phyloP scores from a whole-genome alignment of 2,797 vertebrate species.

The Urosaurus nigricauda region DNA sequence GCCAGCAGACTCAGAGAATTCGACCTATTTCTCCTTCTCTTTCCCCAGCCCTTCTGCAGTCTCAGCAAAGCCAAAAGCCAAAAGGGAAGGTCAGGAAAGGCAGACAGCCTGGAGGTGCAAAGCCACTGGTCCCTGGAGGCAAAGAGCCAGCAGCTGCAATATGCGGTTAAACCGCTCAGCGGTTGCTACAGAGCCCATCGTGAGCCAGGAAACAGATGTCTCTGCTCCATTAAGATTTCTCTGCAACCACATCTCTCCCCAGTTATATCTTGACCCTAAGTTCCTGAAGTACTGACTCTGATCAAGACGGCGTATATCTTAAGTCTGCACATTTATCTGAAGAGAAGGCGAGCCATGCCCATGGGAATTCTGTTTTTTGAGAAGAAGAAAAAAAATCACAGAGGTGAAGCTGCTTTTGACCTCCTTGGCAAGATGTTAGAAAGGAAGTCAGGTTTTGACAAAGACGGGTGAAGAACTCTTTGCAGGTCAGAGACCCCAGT shows the following conservation, averaged over 20 bases:
- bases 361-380: neutral
- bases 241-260: conserved; percentile 65
- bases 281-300: neutral
- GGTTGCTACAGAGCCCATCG: conserved; percentile 68
- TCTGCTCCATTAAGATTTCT: conserved; percentile 50
- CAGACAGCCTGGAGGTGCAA: rapidly evolving
- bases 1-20: neutral
- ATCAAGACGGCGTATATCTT: neutral
- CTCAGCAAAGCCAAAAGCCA: rapidly evolving
- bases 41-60: rapidly evolving
- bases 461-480: neutral
- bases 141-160: conserved; percentile 48
- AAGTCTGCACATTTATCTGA: neutral
- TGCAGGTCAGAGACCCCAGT: neutral
- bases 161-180: conserved; percentile 71
- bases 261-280: conserved; percentile 37
- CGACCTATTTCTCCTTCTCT: neutral
- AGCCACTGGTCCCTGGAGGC: conserved; percentile 19
- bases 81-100: neutral
- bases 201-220: conserved; percentile 78
- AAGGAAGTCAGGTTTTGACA: neutral
- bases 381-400: neutral
- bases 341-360: neutral
- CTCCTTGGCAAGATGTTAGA: neutral
- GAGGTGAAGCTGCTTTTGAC: neutral